Evolutionary conservation across 2,888 invertebrate genomes (phyloP), one percentile per base, ranked within the genome.

Genomic region (Seira musarum): DNA sequence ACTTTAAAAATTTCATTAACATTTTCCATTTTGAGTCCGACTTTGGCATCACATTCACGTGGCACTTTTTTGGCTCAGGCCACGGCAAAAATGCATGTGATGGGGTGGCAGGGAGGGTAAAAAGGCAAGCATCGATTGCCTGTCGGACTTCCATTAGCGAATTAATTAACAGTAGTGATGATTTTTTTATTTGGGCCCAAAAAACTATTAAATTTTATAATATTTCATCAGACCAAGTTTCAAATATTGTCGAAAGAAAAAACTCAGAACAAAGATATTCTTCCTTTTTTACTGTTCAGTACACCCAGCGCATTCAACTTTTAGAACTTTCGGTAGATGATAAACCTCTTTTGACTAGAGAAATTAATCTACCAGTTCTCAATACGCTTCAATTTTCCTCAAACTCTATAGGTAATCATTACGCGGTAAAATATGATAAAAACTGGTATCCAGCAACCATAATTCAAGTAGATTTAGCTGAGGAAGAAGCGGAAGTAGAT

Each of bases 1-100:
- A n/a, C n/a, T n/a, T n/a, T n/a, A n/a, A 66, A 46, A 66, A 46
- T 15, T 66, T 66, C 46, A 40, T 66, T 2, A 60, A 60, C 17
- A 13, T 60, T 13, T 60, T 13, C 17, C 10, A 60, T 60, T 60
- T 60, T 60, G 15, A 10, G 17, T 17, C 13, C 6, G 60, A 60
- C 17, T 60, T 60, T 60, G 60, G 60, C 17, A 10, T 60, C 17
- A 10, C 6, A 13, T 8, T 6, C 8, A 60, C n/a, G n/a, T n/a
- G n/a, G n/a, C n/a, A n/a, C n/a, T n/a, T n/a, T n/a, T n/a, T n/a
- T n/a, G n/a, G n/a, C 13, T 60, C 60, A 15, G 60, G 60, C 6
- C 60, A 60, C 17, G 60, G 60, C 8, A 60, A 60, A 60, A 60
- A 60, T 17, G 10, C 60, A 15, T 60, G 60, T 60, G 60, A 60